A percentile compares a stretch with the other conserved stretches of the same genome.
Conservation (phyloP, 2,888 invertebrate genomes). For the Eupithecia exiguata region DNA sequence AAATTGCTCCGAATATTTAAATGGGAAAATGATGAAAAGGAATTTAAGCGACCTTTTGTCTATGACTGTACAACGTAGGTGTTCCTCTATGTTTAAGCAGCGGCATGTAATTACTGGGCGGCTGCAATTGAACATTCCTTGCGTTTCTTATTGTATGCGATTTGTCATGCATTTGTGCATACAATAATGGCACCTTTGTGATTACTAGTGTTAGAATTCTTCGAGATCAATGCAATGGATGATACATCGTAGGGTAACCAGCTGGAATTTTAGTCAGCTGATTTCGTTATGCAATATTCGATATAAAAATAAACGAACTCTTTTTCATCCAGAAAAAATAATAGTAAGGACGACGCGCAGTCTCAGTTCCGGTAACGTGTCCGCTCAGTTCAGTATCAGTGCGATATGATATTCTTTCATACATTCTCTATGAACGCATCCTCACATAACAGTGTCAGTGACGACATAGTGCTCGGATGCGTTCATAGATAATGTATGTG, state of each 20-base stretch:
- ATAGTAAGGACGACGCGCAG: too few species aligned
- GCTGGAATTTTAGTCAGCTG: not conserved
- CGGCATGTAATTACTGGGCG: slow-evolving; percentile 15
- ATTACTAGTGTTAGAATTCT: not conserved
- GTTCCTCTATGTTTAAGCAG: slow-evolving; percentile 32
- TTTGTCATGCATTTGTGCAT: slow-evolving; percentile 6
- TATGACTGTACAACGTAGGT: slow-evolving; percentile 29
- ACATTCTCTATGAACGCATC: too few species aligned
- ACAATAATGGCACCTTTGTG: not conserved
- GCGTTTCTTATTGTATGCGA: slow-evolving; percentile 16
- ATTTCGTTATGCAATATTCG: not conserved
- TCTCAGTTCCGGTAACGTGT: too few species aligned
- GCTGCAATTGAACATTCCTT: slow-evolving; percentile 23
- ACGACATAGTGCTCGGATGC: too few species aligned
- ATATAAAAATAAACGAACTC: too few species aligned
- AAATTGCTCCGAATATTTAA: too few species aligned
- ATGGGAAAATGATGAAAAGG: not conserved
- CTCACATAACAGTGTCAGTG: too few species aligned
- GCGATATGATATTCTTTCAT: too few species aligned
- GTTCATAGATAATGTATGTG: too few species aligned
- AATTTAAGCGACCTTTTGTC: not conserved
- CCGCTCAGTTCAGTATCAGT: too few species aligned
- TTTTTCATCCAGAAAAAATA: not conserved
- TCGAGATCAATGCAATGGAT: not conserved
- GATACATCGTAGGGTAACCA: not conserved